Evolutionary conservation across 2,113 vertebrate genomes (phyloP), one percentile per base, ranked within the genome.

Genomic region (Danionella cerebrum): DNA sequence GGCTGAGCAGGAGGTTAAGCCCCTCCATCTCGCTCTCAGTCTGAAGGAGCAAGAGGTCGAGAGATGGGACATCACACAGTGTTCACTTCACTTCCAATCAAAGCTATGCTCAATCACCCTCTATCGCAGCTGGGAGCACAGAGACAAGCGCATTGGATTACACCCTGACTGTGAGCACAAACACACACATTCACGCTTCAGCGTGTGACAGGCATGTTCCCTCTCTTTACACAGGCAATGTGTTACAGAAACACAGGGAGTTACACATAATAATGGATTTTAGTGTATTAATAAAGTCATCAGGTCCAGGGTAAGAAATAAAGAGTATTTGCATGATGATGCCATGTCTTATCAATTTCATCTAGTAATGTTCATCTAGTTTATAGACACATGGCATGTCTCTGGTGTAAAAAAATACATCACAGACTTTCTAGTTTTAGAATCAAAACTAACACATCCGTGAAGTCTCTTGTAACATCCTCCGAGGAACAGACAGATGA

Each of bases 1-100:
- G 57, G 14, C 57, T 19, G 47, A 36, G 33, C 5, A 18, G 27
- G 39, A 52, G 38, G 18, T 57, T 36, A 35, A 41, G 45, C 55
- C 24, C 36, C 62, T 58, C 66, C 16, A 39, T 24, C 45, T 48
- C 67, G 47, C 42, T 42, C 68, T 50, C 55, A 29, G 4, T 35
- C 48, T 60, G 57, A 21, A 39, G n/a, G 42, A 42, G 21, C 63
- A 35, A 41, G 41, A 2, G 47, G 59, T 59, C 33, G 45, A 53
- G 63, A 52, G 25, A 55, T 65, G 42, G 38, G 39, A 45, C 57
- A 54, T 38, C 13, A 41, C 68, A 58, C 59, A 44, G 31, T 42
- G 65, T 42, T 42, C 39, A 54, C 67, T 66, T 77, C 44, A 31
- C 69, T 48, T 67, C 57, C 65, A 59, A 71, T 77, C 64, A 71